A percentile compares a stretch with the other conserved stretches of the same genome.
Evolutionary conservation across 2,888 invertebrate genomes (phyloP).

Genomic region (Conistra vaccinii): DNA sequence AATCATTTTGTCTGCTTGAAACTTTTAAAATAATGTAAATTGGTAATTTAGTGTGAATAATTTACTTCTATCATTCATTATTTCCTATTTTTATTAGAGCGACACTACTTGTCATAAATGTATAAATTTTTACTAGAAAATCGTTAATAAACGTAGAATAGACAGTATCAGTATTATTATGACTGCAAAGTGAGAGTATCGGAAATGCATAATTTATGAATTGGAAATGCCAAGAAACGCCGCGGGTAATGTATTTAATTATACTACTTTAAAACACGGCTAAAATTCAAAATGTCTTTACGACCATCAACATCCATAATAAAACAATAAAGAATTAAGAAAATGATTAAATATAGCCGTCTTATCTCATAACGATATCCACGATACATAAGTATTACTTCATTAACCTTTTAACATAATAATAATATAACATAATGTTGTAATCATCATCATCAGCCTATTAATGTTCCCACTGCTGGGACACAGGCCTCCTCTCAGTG

Average conservation of each 20-base stretch:
- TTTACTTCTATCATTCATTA: not conserved
- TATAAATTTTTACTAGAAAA: not conserved
- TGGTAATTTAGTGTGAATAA: not conserved
- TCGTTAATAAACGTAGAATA: not conserved
- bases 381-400: constrained; percentile 58
- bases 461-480: too few species aligned
- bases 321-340: constrained; percentile 36
- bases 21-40: constrained; percentile 9
- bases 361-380: constrained; percentile 32
- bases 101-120: not conserved
- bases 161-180: not conserved
- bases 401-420: constrained; percentile 53
- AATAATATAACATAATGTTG: constrained; percentile 37
- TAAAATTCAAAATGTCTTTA: constrained; percentile 10
- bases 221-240: constrained; percentile 5
- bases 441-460: too few species aligned
- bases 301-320: constrained; percentile 14
- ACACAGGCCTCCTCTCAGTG: too few species aligned
- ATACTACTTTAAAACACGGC: not conserved
- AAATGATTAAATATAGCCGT: constrained; percentile 17
- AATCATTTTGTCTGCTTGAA: constrained; percentile 40
- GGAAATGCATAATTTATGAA: not conserved
- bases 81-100: not conserved
- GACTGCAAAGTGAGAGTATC: not conserved
- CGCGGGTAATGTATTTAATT: not conserved